phyloP scores from a whole-genome alignment of 2,888 invertebrate genomes.

The Leucoptera coffeella region DNA sequence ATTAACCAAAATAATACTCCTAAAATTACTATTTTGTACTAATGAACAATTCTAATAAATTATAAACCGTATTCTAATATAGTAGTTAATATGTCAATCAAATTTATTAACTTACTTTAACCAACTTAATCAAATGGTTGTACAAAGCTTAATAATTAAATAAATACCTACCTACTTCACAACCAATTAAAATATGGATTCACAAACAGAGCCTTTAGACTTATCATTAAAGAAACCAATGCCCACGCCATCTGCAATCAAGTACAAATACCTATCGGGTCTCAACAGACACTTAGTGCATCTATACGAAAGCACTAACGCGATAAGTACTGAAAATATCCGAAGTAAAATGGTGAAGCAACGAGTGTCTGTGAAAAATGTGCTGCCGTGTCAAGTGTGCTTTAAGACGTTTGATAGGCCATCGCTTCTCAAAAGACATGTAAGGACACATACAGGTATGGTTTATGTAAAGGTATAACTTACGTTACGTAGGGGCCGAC shows the following conservation, averaged over 20 bases:
- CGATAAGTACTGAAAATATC: conserved; percentile 13
- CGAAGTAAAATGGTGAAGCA: conserved; percentile 10
- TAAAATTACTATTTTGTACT: too few relatives aligned
- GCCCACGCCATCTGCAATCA: conserved; percentile 22
- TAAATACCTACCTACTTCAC: conserved; percentile 9
- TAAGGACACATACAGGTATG: conserved; percentile 62
- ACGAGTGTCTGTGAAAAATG: conserved; percentile 18
- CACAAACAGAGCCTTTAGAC: conserved; percentile 36
- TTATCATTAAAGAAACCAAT: conserved; percentile 21
- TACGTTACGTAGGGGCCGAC: too few relatives aligned
- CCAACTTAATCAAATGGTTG: too few relatives aligned
- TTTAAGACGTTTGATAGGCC: conserved; percentile 64
- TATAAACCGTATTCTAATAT: too few relatives aligned
- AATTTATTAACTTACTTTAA: too few relatives aligned
- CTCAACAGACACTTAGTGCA: conserved; percentile 32
- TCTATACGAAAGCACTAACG: conserved; percentile 27
- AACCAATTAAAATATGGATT: conserved; percentile 16
- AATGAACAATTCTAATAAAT: too few relatives aligned
- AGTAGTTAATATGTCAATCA: too few relatives aligned
- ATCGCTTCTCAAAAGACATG: conserved; percentile 59
- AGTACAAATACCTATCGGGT: conserved; percentile 31
- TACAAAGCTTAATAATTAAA: too few relatives aligned
- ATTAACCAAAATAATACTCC: too few relatives aligned
- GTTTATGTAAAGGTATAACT: not conserved
- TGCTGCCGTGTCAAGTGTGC: conserved; percentile 56